Base-by-base conservation (phyloP, 2,888 invertebrate species). In the Emmelina monodactyla region DNA sequence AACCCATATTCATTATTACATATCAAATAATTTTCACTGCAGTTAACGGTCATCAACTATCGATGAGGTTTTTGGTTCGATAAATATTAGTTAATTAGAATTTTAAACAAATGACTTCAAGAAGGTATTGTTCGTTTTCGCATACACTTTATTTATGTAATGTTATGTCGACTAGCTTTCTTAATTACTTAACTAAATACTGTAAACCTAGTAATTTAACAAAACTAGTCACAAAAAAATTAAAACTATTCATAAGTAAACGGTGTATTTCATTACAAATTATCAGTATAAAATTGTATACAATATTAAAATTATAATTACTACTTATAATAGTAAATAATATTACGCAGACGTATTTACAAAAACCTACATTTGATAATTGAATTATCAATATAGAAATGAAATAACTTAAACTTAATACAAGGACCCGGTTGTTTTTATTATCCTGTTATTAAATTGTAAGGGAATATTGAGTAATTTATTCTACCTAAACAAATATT, bases 151-250 rank as follows among this genome's bases (percentile, higher is more conserved):
- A n/a, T n/a, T n/a, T n/a, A n/a, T n/a, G n/a, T n/a, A n/a, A n/a
- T n/a, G n/a, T 25, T 66, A 70, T 70, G 73, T 71, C 72, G 79
- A 79, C 79, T 79, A 79, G 79, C 76, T 78, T 76, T 53, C 73
- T 76, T 73, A 75, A 72, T 70, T 68, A 71, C 70, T 50, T 62
- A 62, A 67, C 69, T 67, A 65, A 56, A 58, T 53, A 60, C 46
- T 38, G 53, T 65, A 65, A n/a, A 60, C 62, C 67, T 71, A 75
- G 66, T 69, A 68, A 73, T 71, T 72, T 71, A 76, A 62, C 64
- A 70, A 73, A 78, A 75, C 73, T 76, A 75, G 73, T 73, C 70
- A 58, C 62, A 59, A 57, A 53, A n/a, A 28, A 4, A 58, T 61
- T 59, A 60, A 55, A 55, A 46, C 63, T 59, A 49, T 55, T 55